Percentiles rank a stretch among this genome's conserved stretches.
Conservation (phyloP, 2,113 vertebrate species). For the Pluvialis apricaria region DNA sequence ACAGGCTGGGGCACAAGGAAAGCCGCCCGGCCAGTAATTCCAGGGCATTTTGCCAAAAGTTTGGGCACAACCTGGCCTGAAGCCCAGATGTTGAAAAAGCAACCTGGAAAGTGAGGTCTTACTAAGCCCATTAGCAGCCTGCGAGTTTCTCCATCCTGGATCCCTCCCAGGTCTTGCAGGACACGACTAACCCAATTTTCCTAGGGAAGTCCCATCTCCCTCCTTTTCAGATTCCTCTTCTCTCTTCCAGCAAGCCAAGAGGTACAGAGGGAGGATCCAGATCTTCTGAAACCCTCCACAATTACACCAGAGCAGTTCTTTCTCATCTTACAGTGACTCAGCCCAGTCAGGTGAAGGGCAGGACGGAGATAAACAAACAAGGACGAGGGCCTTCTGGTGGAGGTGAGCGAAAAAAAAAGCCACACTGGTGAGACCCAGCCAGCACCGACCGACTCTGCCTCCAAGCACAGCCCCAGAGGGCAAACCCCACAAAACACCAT, state of each 20-base stretch:
- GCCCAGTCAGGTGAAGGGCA: not conserved
- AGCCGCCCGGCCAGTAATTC: not conserved
- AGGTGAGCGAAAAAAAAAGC: not conserved
- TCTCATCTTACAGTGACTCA: not conserved
- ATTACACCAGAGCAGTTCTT: not conserved
- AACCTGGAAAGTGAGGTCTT: slow-evolving; percentile 31
- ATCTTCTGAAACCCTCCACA: not conserved
- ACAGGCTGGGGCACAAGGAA: not conserved
- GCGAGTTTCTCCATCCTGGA: not conserved
- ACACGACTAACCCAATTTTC: not conserved
- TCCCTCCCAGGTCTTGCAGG: not conserved
- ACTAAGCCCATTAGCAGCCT: slow-evolving; percentile 40
- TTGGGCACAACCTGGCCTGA: slow-evolving; percentile 28
- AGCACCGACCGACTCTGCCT: not conserved
- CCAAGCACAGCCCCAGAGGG: accelerated
- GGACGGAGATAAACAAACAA: not conserved
- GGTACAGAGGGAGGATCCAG: not conserved
- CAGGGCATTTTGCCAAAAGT: slow-evolving; percentile 24
- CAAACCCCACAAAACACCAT: not conserved
- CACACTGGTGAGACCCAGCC: not conserved
- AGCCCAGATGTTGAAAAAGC: slow-evolving; percentile 39
- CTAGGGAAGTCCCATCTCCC: not conserved
- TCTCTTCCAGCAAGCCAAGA: not conserved
- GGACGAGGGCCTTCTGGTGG: not conserved
- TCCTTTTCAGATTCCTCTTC: not conserved